Evolutionary conservation across 92 coral and sea anemone genomes (phyloP).

Genomic region (Phenganax stokvisi): DNA sequence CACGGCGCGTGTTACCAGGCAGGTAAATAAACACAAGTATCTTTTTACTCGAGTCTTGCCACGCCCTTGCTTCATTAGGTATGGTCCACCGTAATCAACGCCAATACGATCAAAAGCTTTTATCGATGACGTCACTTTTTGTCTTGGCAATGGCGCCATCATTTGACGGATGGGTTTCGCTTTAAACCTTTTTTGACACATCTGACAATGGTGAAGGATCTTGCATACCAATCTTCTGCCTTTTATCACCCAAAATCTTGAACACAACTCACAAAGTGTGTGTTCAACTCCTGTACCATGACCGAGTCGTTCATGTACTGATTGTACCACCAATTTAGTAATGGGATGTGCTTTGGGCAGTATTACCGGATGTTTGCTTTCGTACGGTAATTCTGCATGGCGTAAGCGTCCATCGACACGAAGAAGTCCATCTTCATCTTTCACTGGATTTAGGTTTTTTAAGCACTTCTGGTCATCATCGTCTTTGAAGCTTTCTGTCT

Average conservation of each 20-base stretch:
- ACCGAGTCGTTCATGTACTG: conserved; percentile 1
- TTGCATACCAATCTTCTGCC: background rate
- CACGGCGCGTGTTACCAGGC: conserved; percentile 1
- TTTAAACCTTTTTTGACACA: background rate
- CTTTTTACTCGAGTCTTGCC: conserved; percentile 5
- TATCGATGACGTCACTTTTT: background rate
- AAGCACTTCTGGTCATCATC: background rate
- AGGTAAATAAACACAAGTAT: conserved; percentile 11
- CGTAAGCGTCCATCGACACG: background rate
- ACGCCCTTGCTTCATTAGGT: conserved; percentile 10
- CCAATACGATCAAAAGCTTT: conserved; percentile 10
- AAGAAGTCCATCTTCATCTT: background rate
- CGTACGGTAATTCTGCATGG: background rate
- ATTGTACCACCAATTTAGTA: background rate
- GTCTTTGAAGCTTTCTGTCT: background rate
- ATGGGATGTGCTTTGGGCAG: background rate
- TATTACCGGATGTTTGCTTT: background rate
- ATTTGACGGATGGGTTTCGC: background rate
- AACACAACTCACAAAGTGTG: background rate
- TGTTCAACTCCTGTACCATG: conserved; percentile 12
- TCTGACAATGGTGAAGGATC: background rate
- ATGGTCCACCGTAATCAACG: conserved; percentile 12
- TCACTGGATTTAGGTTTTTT: background rate
- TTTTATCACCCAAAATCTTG: background rate
- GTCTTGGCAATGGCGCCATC: conserved; percentile 22